A percentile compares a stretch with the other conserved stretches of the same genome.
These are phyloP conservation scores for Nibea albiflora DNA, from an alignment of 2,113 vertebrate genomes.

Conservation along the genomic window DNA sequence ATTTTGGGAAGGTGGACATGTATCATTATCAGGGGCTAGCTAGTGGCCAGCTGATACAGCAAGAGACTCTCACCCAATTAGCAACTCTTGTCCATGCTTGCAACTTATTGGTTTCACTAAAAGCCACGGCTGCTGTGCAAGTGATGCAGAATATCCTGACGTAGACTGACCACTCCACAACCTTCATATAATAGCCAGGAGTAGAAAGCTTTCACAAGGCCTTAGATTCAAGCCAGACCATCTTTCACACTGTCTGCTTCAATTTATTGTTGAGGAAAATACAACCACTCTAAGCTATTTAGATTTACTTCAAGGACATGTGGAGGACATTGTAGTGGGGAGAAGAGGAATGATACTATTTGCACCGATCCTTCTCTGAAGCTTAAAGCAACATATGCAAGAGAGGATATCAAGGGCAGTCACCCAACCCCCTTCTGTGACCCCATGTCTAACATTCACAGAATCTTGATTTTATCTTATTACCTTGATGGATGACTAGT, in stretches of 20 bases:
- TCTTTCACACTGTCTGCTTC: slow-evolving; percentile 75
- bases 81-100: slow-evolving; percentile 63
- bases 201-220: slow-evolving; percentile 75
- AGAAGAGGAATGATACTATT: slow-evolving; percentile 67
- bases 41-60: slow-evolving; percentile 69
- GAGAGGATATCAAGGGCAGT: slow-evolving; percentile 66
- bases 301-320: slow-evolving; percentile 78
- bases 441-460: slow-evolving; percentile 58
- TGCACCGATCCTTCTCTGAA: slow-evolving; percentile 56
- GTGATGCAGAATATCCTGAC: slow-evolving; percentile 60
- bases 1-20: slow-evolving; percentile 74
- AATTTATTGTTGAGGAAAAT: slow-evolving; percentile 76
- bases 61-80: slow-evolving; percentile 80
- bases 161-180: slow-evolving; percentile 52
- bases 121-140: slow-evolving; percentile 39
- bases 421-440: slow-evolving; percentile 54
- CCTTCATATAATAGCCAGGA: slow-evolving; percentile 64
- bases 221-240: slow-evolving; percentile 69
- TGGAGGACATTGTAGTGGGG: slow-evolving; percentile 67
- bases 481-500: slow-evolving; percentile 66
- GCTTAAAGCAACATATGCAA: slow-evolving; percentile 72
- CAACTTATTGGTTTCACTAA: slow-evolving; percentile 53
- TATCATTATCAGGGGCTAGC: slow-evolving; percentile 73
- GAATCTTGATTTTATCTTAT: slow-evolving; percentile 70
- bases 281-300: slow-evolving; percentile 76